Percentiles rank a stretch among this genome's conserved stretches.
phyloP scores from a whole-genome alignment of 1,140 invertebrate genomes.

The Myzus persicae region DNA sequence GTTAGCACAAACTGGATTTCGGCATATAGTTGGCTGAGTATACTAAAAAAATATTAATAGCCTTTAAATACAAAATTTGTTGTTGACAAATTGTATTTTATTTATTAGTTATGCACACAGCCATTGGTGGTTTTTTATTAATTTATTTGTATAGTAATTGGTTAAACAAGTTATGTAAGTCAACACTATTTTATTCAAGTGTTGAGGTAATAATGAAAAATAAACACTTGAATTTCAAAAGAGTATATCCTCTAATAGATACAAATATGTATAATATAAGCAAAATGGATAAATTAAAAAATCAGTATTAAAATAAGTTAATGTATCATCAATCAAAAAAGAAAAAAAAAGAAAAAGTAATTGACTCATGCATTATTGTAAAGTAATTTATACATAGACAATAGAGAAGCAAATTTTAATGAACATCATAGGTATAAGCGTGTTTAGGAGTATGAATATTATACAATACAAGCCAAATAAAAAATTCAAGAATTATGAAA shows the following conservation, averaged over 20 bases:
- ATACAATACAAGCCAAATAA: too few relatives aligned
- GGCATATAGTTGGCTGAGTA: constrained; percentile 93
- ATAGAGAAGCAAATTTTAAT: too few relatives aligned
- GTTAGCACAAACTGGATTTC: constrained; percentile 95
- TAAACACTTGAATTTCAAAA: not conserved
- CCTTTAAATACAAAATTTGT: not conserved
- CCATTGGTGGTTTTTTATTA: too few relatives aligned
- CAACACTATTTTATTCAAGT: not conserved
- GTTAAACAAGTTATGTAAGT: not conserved
- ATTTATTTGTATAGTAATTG: not conserved
- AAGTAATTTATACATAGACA: too few relatives aligned
- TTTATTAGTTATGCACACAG: not conserved
- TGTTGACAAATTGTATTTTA: not conserved
- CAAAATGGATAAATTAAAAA: not conserved
- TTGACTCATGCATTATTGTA: too few relatives aligned
- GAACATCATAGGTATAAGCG: too few relatives aligned
- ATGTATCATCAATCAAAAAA: too few relatives aligned
- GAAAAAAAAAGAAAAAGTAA: too few relatives aligned
- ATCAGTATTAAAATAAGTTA: not conserved
- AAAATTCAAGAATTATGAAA: too few relatives aligned
- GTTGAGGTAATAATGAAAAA: not conserved
- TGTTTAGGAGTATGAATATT: too few relatives aligned
- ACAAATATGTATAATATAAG: not conserved
- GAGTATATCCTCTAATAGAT: not conserved
- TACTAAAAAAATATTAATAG: constrained; percentile 69